Conservation (phyloP, 1,140 invertebrate species). For the Latrodectus geometricus region DNA sequence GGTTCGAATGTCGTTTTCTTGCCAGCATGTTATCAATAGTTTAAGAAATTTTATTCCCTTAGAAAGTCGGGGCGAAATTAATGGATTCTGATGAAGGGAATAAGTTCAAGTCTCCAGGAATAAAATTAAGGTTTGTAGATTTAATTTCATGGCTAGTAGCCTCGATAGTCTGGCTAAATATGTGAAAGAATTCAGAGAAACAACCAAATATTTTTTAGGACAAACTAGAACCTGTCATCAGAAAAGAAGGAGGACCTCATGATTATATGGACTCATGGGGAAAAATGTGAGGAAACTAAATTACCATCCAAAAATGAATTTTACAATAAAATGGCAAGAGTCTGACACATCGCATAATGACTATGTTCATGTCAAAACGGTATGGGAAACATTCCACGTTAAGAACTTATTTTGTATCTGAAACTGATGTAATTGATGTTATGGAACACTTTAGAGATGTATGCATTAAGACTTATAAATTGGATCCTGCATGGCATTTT, state of each 20-base stretch:
- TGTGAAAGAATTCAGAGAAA: background rate
- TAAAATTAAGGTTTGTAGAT: too few species aligned
- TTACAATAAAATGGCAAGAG: background rate
- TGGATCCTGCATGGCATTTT: too few species aligned
- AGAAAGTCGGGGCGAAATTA: too few species aligned
- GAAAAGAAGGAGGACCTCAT: background rate
- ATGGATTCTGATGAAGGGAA: too few species aligned
- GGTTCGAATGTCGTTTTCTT: too few species aligned
- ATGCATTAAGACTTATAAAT: too few species aligned
- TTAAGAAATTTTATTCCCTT: too few species aligned
- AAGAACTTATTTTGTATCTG: background rate
- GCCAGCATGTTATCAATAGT: too few species aligned
- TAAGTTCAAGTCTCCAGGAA: too few species aligned
- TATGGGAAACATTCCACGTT: background rate
- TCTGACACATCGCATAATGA: background rate
- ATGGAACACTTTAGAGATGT: background rate
- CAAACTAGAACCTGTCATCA: too few species aligned
- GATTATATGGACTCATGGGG: background rate
- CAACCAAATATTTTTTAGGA: background rate
- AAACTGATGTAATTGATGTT: background rate
- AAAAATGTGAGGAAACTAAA: background rate
- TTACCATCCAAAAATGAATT: background rate
- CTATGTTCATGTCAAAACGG: background rate
- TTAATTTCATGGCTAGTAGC: slow-evolving; percentile 13
- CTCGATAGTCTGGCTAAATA: background rate